Evolutionary conservation across 2,113 vertebrate species (phyloP).

Genomic region (Campylorhamphus procurvoides): DNA sequence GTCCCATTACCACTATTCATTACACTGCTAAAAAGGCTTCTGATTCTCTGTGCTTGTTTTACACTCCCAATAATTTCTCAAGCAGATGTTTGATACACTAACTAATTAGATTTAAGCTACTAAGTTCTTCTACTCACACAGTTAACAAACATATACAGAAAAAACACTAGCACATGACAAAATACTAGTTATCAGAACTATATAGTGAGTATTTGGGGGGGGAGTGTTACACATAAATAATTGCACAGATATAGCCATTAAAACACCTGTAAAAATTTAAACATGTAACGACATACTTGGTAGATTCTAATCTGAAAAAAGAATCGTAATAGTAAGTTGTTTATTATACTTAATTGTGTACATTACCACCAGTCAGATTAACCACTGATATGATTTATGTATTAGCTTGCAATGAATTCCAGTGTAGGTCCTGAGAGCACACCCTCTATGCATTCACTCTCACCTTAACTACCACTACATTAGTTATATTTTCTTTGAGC

Average conservation of each 20-base stretch:
- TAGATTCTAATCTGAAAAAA: not conserved
- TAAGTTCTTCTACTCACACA: not conserved
- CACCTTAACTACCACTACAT: constrained; percentile 36
- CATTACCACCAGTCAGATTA: not conserved
- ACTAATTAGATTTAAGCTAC: not conserved
- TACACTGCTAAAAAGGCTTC: not conserved
- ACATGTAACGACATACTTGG: not conserved
- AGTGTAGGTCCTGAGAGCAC: not conserved
- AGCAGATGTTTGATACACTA: not conserved
- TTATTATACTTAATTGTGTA: not conserved
- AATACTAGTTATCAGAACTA: not conserved
- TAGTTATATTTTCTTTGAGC: constrained; percentile 44
- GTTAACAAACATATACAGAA: not conserved
- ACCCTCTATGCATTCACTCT: constrained; percentile 30
- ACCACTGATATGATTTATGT: not conserved
- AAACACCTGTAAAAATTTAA: not conserved
- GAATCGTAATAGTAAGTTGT: not conserved
- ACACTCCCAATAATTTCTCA: not conserved
- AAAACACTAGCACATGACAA: not conserved
- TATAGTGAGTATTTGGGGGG: not conserved
- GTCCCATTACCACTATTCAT: not conserved
- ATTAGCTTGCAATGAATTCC: not conserved
- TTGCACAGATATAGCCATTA: not conserved
- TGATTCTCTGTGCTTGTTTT: not conserved
- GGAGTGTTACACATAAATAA: not conserved